phyloP scores from a whole-genome alignment of 1,140 invertebrate species.

The Oryctes rhinoceros region DNA sequence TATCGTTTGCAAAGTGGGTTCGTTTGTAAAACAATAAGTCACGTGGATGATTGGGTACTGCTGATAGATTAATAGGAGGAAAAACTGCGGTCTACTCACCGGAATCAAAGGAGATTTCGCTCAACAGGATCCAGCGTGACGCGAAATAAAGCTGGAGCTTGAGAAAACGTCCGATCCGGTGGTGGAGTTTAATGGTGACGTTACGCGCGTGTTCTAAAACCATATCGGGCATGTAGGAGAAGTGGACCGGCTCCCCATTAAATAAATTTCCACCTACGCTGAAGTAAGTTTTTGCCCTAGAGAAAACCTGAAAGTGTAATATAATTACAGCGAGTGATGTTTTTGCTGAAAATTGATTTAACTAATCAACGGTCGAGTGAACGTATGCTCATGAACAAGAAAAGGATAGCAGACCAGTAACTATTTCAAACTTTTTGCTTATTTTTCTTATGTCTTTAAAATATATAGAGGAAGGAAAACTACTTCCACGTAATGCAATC shows the following conservation, averaged over 20 bases:
- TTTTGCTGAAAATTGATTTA: constrained; percentile 24
- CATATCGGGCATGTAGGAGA: constrained; percentile 82
- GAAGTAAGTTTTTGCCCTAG: constrained; percentile 75
- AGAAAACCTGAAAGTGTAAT: constrained; percentile 67
- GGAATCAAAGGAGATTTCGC: constrained; percentile 84
- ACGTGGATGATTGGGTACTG: constrained; percentile 41
- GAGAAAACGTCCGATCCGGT: constrained; percentile 78
- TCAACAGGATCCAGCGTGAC: constrained; percentile 86
- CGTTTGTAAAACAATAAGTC: constrained; percentile 31
- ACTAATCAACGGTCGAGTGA: neutral
- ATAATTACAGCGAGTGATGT: neutral
- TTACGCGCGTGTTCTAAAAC: constrained; percentile 83
- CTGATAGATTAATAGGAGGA: constrained; percentile 44
- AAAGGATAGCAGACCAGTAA: neutral
- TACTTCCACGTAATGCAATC: no score
- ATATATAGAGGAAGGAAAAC: no score
- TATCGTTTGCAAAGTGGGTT: constrained; percentile 6
- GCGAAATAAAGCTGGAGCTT: constrained; percentile 86
- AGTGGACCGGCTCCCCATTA: constrained; percentile 70
- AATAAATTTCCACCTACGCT: constrained; percentile 75
- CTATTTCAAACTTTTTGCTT: no score
- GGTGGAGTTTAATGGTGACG: constrained; percentile 82
- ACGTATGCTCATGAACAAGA: neutral
- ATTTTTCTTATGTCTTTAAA: no score
- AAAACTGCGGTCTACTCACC: constrained; percentile 64